Conservation (phyloP, 1,140 invertebrate genomes). For the Muscidifurax raptorellus region DNA sequence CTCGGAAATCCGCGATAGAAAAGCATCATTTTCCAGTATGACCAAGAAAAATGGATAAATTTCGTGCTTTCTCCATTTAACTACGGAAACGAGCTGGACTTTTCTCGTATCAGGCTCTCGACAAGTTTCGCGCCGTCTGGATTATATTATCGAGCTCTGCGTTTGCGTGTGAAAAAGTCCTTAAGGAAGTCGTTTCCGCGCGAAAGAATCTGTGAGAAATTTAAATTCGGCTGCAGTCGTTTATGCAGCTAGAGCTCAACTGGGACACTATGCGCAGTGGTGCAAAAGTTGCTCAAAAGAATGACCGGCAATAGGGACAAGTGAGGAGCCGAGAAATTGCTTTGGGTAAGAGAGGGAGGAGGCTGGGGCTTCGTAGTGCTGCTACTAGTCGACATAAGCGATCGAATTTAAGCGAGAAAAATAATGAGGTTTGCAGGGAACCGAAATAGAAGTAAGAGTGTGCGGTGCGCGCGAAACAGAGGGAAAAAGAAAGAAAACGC, state of each 20-base stretch:
- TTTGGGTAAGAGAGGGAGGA: neutral
- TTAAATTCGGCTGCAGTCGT: slow-evolving; percentile 63
- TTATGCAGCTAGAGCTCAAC: slow-evolving; percentile 15
- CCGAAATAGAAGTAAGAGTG: neutral
- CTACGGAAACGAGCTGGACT: neutral
- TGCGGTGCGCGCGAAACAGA: no score
- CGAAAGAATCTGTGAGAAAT: slow-evolving; percentile 62
- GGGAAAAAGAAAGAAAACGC: no score
- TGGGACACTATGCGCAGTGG: neutral
- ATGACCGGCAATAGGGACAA: slow-evolving; percentile 19
- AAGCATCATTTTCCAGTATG: neutral
- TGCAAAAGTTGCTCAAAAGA: neutral
- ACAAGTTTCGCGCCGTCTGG: neutral
- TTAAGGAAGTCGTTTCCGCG: slow-evolving; percentile 65
- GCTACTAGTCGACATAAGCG: neutral
- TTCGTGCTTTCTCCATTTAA: neutral
- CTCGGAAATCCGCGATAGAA: neutral
- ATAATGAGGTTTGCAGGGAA: slow-evolving; percentile 19
- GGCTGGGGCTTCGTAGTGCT: neutral
- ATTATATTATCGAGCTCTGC: slow-evolving; percentile 33
- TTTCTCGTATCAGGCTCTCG: neutral
- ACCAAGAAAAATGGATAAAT: slow-evolving; percentile 12
- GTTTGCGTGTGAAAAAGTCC: slow-evolving; percentile 57
- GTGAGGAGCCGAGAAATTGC: slow-evolving; percentile 24
- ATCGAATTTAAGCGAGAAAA: slow-evolving; percentile 28